Evolutionary conservation across 1,140 invertebrate species (phyloP).

Genomic region (Papilio xuthus): DNA sequence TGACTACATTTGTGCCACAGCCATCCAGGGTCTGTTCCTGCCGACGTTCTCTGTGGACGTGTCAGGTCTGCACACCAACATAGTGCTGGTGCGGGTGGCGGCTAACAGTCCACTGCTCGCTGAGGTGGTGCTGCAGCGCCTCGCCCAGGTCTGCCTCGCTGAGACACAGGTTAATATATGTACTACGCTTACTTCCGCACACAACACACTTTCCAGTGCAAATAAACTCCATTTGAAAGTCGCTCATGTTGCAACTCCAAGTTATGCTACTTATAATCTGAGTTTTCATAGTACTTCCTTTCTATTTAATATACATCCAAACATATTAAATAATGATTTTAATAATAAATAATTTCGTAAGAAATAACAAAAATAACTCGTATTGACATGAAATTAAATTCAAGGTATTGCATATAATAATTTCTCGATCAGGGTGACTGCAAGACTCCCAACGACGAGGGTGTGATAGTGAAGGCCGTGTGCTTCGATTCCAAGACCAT

Average conservation of each 20-base stretch:
- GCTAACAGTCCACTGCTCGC: constrained; percentile 47
- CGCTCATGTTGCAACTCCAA: no score
- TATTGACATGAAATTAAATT: neutral
- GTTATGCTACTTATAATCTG: no score
- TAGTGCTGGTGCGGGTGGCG: constrained; percentile 81
- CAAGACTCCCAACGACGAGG: constrained; percentile 70
- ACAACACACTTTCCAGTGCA: no score
- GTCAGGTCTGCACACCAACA: constrained; percentile 88
- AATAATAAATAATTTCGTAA: no score
- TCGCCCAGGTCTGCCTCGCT: constrained; percentile 61
- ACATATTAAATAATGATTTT: no score
- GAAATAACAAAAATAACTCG: no score
- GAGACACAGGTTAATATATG: constrained; percentile 62
- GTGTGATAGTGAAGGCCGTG: constrained; percentile 68
- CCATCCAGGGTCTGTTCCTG: constrained; percentile 82
- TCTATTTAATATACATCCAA: no score
- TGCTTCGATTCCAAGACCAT: constrained; percentile 61
- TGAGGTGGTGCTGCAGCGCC: constrained; percentile 55
- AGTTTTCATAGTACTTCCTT: no score
- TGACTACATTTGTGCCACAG: constrained; percentile 65
- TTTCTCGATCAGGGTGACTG: constrained; percentile 61
- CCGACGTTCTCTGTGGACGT: constrained; percentile 85
- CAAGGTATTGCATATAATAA: neutral
- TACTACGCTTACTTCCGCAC: neutral
- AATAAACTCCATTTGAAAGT: no score